phyloP scores from a whole-genome alignment of 2,113 vertebrate genomes.

The Gallinago media region DNA sequence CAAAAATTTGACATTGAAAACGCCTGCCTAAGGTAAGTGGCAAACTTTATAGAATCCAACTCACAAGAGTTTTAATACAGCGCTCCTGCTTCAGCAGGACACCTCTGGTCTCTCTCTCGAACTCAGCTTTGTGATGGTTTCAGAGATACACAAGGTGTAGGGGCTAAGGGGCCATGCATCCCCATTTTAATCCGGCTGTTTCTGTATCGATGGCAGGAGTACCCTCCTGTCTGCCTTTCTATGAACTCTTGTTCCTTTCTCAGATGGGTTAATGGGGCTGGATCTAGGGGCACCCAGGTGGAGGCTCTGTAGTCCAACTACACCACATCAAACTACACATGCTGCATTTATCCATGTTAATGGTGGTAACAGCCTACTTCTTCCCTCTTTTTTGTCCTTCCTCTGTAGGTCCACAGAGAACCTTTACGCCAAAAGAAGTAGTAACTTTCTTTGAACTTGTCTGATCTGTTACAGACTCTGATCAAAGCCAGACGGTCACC shows the following conservation, averaged over 20 bases:
- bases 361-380: not conserved
- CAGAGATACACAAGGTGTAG: not conserved
- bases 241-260: not conserved
- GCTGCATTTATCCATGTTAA: not conserved
- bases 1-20: not conserved
- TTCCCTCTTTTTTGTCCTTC: not conserved
- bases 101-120: not conserved
- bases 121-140: not conserved
- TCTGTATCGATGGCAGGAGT: not conserved
- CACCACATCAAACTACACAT: not conserved
- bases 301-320: not conserved
- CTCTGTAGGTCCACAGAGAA: not conserved
- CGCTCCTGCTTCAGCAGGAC: not conserved
- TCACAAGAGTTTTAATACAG: not conserved
- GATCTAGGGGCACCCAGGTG: not conserved
- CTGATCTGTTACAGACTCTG: not conserved
- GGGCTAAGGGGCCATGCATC: not conserved
- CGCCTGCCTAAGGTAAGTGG: not conserved
- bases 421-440: not conserved
- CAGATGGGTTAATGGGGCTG: not conserved
- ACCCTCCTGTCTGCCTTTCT: not conserved
- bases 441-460: not conserved
- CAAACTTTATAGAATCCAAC: not conserved
- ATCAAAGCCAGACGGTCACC: fast-evolving
- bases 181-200: not conserved